Evolutionary conservation across 1,140 invertebrate genomes (phyloP).

Genomic region (Stenopsyche tienmushanensis): DNA sequence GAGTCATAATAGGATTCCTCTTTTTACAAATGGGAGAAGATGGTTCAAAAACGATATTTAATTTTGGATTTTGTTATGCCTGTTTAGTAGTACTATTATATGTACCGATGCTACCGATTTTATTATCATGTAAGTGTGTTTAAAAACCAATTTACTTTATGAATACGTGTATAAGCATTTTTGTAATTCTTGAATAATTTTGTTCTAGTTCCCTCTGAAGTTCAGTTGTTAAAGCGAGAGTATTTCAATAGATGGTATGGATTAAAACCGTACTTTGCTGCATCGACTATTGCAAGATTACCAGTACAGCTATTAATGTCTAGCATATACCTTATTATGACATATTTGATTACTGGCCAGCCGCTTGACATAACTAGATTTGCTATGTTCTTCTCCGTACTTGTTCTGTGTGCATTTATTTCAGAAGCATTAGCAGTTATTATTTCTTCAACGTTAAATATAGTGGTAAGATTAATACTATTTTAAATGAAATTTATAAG

Average conservation of each 20-base stretch:
- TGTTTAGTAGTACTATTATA: conserved; percentile 76
- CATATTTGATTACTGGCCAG: conserved; percentile 85
- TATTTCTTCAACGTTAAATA: conserved; percentile 68
- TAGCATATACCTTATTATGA: conserved; percentile 75
- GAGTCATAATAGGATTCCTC: conserved; percentile 66
- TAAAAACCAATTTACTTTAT: conserved; percentile 4
- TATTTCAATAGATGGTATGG: conserved; percentile 95
- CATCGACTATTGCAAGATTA: conserved; percentile 73
- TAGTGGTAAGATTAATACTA: conserved; percentile 73
- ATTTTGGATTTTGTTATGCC: conserved; percentile 79
- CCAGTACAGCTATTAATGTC: conserved; percentile 73
- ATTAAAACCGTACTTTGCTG: conserved; percentile 85
- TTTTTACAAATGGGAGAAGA: conserved; percentile 73
- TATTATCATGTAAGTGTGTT: conserved; percentile 70
- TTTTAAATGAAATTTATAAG: not conserved
- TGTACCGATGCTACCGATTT: conserved; percentile 75
- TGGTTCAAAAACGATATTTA: conserved; percentile 76
- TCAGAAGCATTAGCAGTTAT: conserved; percentile 74
- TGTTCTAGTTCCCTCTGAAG: conserved; percentile 83
- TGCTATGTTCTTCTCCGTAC: conserved; percentile 65
- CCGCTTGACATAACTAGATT: conserved; percentile 77
- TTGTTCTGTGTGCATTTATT: conserved; percentile 68
- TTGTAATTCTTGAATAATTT: not conserved
- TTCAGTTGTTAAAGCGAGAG: conserved; percentile 83
- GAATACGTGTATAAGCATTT: not conserved